Base-by-base conservation (phyloP, 2,888 invertebrate species). In the Steinernema scapterisci region DNA sequence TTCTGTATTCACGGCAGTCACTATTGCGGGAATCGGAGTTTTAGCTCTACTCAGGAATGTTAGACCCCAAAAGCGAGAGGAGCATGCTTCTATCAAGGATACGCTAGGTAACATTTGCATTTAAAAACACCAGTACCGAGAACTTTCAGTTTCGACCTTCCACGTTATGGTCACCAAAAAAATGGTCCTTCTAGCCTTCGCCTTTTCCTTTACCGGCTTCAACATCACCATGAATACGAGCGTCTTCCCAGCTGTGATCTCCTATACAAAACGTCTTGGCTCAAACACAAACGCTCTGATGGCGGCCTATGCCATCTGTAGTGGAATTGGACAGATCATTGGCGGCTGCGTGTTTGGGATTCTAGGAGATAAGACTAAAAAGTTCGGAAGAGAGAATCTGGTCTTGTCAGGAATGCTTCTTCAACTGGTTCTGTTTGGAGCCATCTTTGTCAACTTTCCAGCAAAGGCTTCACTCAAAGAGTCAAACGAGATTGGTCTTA, bases 161-260 rank as follows among this genome's bases (percentile, higher is more conserved):
- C 90, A 90, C 79, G 89, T 97, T 63, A 93, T 95, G 88, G 88
- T 92, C 73, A 95, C 95, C 0, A 91, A 48, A 31, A 51, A 70
- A 16, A 78, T 78, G 78, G 23, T 76, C 19, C 23, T 78, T 23
- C 46, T 80, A n/a, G 45, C 48, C 23, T 27, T 80, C 23, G 78
- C 72, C n/a, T 80, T 81, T 48, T 54, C 73, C n/a, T 81, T 80
- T 73, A 79, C 77, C 9, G 78, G 70, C 80, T 86, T 76, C 73
- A 48, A 54, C 25, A 73, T 52, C 23, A 70, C 76, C 7, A 73
- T 76, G 54, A 73, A 73, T 73, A 51, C 81, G 86, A 95, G 95
- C 0, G 95, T 99, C 0, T 99, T 97, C 89, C 94, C 96, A 43
- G 91, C 95, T 0, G 92, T 94, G 81, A 92, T 99, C 79, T 95